phyloP scores from a whole-genome alignment of 1,140 invertebrate genomes.

The Teleogryllus occipitalis region DNA sequence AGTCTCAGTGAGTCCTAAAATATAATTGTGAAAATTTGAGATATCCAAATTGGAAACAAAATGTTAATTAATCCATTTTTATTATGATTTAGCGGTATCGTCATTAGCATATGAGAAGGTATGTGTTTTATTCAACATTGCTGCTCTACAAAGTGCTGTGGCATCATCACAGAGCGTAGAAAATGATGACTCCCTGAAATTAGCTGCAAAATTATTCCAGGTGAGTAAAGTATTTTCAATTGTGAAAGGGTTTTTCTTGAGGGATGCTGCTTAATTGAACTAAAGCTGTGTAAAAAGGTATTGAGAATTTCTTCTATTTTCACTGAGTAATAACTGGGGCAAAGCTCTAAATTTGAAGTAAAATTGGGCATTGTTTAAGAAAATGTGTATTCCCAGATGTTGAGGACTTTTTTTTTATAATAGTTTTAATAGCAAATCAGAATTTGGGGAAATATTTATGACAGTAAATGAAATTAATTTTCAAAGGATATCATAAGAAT shows the following conservation, averaged over 20 bases:
- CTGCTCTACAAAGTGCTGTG: constrained; percentile 82
- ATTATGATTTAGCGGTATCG: constrained; percentile 55
- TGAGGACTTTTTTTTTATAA: too few species aligned
- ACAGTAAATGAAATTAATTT: too few species aligned
- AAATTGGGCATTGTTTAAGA: too few species aligned
- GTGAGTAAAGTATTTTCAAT: constrained; percentile 36
- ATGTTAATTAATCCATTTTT: constrained; percentile 16
- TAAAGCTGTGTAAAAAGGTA: too few species aligned
- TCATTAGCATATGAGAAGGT: constrained; percentile 87
- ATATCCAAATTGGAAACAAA: not conserved
- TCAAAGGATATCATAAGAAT: too few species aligned
- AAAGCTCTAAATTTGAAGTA: too few species aligned
- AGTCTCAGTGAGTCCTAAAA: constrained; percentile 71
- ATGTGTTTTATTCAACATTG: constrained; percentile 96
- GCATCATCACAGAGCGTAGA: constrained; percentile 78
- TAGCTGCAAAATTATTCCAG: constrained; percentile 87
- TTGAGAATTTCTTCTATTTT: constrained; percentile 16
- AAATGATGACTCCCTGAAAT: constrained; percentile 88
- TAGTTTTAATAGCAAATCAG: too few species aligned
- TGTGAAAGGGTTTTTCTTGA: too few species aligned
- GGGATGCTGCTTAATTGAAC: too few species aligned
- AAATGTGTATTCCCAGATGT: too few species aligned
- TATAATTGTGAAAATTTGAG: constrained; percentile 23
- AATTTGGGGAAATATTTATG: too few species aligned
- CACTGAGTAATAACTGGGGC: too few species aligned